Evolutionary conservation across 2,113 vertebrate species (phyloP).

Genomic region (Phrynosoma platyrhinos): DNA sequence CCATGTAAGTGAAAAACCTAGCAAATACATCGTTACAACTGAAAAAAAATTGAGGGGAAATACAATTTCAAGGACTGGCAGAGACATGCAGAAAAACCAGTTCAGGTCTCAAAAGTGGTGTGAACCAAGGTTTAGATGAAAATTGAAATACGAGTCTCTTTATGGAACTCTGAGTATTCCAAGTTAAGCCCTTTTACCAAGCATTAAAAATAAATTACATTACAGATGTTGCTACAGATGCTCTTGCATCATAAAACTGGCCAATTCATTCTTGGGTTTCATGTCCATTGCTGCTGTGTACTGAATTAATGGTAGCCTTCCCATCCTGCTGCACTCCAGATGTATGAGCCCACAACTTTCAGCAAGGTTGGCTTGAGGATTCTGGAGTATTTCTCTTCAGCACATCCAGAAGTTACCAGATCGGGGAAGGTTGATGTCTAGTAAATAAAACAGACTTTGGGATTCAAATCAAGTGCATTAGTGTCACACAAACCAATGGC

Average conservation of each 20-base stretch:
- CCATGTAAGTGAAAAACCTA: constrained; percentile 9
- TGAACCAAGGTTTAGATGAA: constrained; percentile 61
- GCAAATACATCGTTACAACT: not conserved
- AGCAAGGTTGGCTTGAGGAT: too few species aligned
- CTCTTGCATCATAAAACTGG: constrained; percentile 26
- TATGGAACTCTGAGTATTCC: constrained; percentile 33
- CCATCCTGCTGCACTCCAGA: too few species aligned
- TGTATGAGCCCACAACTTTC: too few species aligned
- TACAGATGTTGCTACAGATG: constrained; percentile 40
- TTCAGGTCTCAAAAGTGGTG: constrained; percentile 43
- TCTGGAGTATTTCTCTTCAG: too few species aligned
- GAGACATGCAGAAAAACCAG: constrained; percentile 45
- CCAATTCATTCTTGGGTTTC: constrained; percentile 27
- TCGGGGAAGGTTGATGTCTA: too few species aligned
- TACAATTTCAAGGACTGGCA: constrained; percentile 41
- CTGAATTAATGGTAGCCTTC: constrained; percentile 28
- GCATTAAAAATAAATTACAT: constrained; percentile 39
- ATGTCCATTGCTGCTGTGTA: constrained; percentile 2
- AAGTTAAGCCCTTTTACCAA: constrained; percentile 43
- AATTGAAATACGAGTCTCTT: constrained; percentile 20
- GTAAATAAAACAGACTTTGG: too few species aligned
- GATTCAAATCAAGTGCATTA: too few species aligned
- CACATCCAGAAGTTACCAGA: too few species aligned
- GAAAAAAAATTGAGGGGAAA: constrained; percentile 25
- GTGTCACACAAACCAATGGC: not conserved